Percentiles rank a stretch among this genome's conserved stretches.
These are phyloP conservation scores for Bicyclus anynana DNA, from an alignment of 1,140 invertebrate genomes.

Conservation along the genomic window DNA sequence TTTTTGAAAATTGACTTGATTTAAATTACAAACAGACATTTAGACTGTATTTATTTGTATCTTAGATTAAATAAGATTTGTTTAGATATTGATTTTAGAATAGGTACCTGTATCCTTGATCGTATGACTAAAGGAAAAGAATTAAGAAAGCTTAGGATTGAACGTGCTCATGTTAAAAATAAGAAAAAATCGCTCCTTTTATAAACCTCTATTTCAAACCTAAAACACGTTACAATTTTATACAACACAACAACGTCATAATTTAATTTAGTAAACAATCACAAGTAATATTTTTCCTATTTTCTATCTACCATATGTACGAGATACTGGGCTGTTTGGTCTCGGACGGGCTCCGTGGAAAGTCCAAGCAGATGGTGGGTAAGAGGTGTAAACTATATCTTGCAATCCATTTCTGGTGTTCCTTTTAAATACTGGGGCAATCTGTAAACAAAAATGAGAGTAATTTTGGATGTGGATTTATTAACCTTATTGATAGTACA, in stretches of 20 bases:
- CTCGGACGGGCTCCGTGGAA: constrained; percentile 42
- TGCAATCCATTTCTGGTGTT: constrained; percentile 59
- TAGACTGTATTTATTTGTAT: no score
- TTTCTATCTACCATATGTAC: background rate
- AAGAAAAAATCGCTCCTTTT: background rate
- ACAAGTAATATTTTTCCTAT: background rate
- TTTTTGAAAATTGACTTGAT: no score
- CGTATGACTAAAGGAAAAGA: no score
- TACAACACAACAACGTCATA: background rate
- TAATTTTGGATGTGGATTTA: no score
- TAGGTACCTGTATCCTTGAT: no score
- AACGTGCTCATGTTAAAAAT: background rate
- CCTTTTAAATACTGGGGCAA: constrained; percentile 16
- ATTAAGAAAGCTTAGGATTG: no score
- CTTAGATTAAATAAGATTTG: no score
- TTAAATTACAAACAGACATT: no score
- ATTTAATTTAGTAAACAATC: background rate
- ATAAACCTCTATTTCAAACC: background rate
- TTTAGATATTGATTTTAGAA: no score
- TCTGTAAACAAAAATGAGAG: constrained; percentile 25
- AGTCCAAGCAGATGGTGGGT: constrained; percentile 55
- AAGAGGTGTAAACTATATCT: constrained; percentile 55
- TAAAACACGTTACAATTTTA: background rate
- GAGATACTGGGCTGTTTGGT: background rate
- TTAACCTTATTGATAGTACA: no score